phyloP scores from a whole-genome alignment of 2,888 invertebrate genomes.

The Tribolium freemani region DNA sequence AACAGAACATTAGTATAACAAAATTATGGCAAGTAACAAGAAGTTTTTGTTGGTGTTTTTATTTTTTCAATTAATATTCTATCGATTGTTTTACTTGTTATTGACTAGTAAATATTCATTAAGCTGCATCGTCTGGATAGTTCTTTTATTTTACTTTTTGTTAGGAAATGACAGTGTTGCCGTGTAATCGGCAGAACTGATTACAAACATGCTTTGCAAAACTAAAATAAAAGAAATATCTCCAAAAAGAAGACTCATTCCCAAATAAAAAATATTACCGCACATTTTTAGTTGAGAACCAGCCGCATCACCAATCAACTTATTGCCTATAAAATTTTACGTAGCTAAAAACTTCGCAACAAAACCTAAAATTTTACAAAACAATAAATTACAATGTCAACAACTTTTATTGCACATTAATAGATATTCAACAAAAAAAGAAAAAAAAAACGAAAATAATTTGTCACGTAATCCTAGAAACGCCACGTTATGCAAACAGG shows the following conservation, averaged over 20 bases:
- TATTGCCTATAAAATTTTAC: conserved; percentile 45
- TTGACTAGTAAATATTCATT: conserved; percentile 49
- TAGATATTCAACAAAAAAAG: conserved; percentile 6
- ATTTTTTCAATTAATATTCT: conserved; percentile 16
- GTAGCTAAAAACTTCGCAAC: not conserved
- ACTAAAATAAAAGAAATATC: conserved; percentile 38
- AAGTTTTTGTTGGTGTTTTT: conserved; percentile 53
- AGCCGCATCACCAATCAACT: not conserved
- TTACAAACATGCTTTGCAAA: not conserved
- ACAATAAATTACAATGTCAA: conserved; percentile 46
- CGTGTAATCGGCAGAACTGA: not conserved
- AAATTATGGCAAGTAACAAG: conserved; percentile 61
- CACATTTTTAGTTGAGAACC: not conserved
- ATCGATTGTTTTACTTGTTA: conserved; percentile 46
- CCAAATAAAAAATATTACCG: not conserved
- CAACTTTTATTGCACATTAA: conserved; percentile 45
- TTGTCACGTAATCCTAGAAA: not conserved
- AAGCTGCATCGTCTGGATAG: conserved; percentile 42
- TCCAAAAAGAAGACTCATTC: not conserved
- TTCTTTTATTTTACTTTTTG: conserved; percentile 35
- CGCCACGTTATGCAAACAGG: not conserved
- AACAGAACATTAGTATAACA: conserved; percentile 62
- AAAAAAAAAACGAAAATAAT: not conserved
- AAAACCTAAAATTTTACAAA: conserved; percentile 26
- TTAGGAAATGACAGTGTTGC: not conserved